Percentiles rank a stretch among this genome's conserved stretches.
These are phyloP conservation scores for Amyelois transitella DNA, from an alignment of 1,140 invertebrate species.

Conservation along the genomic window DNA sequence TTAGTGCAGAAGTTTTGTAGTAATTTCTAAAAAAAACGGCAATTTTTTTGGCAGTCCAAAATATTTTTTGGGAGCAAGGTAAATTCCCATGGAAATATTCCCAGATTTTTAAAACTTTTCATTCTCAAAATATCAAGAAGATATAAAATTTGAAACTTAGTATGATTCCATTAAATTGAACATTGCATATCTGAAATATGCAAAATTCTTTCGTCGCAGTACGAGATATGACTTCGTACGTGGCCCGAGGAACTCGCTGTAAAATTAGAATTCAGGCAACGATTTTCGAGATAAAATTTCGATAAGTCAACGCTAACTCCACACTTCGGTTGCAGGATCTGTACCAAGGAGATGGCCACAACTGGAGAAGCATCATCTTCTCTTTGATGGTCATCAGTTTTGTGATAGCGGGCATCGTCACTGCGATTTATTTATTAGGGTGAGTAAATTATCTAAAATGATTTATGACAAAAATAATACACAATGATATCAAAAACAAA, in stretches of 20 bases:
- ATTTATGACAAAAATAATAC: too few relatives aligned
- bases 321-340: constrained; percentile 77
- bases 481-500: too few relatives aligned
- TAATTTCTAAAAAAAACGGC: too few relatives aligned
- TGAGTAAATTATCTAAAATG: too few relatives aligned
- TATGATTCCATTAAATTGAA: background rate
- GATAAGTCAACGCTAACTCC: background rate
- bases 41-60: too few relatives aligned
- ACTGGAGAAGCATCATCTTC: constrained; percentile 90
- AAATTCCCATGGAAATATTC: too few relatives aligned
- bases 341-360: constrained; percentile 85
- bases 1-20: background rate
- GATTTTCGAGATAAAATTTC: background rate
- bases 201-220: background rate
- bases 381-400: constrained; percentile 88
- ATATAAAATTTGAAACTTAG: background rate
- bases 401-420: constrained; percentile 88
- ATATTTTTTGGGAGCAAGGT: too few relatives aligned
- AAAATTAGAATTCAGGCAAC: background rate
- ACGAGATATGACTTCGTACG: background rate
- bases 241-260: background rate
- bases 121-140: background rate
- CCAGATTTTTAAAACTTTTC: too few relatives aligned
- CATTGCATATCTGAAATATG: background rate
- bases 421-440: constrained; percentile 89